Evolutionary conservation across 2,888 invertebrate species (phyloP).

Genomic region (Aphrophora alni): DNA sequence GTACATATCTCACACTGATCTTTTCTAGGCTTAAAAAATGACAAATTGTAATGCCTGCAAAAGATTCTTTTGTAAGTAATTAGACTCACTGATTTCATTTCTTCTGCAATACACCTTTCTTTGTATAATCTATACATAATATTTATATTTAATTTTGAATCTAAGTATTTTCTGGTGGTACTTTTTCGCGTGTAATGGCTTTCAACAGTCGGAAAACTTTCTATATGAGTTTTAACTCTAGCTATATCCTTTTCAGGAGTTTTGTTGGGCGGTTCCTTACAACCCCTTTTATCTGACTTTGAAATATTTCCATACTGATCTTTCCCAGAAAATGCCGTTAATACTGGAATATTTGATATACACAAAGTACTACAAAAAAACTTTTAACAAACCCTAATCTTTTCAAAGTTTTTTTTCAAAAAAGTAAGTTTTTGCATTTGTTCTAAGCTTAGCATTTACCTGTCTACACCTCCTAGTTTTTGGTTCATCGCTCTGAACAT

Average conservation of each 20-base stretch:
- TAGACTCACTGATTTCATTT: constrained; percentile 9
- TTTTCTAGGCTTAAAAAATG: constrained; percentile 15
- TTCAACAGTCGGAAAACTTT: constrained; percentile 16
- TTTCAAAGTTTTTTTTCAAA: background rate
- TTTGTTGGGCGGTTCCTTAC: constrained; percentile 19
- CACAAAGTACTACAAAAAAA: background rate
- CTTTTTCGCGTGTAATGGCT: constrained; percentile 6
- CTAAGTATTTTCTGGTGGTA: constrained; percentile 14
- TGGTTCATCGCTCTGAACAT: too few relatives aligned
- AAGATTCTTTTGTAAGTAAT: constrained; percentile 20
- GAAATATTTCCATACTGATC: constrained; percentile 24
- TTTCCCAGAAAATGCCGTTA: constrained; percentile 23
- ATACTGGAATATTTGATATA: constrained; percentile 20
- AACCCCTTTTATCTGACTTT: constrained; percentile 9
- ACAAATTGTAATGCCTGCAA: constrained; percentile 23
- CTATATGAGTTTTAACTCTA: constrained; percentile 2
- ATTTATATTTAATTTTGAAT: constrained; percentile 21
- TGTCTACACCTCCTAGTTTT: too few relatives aligned
- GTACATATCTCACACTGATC: constrained; percentile 19
- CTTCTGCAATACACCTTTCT: constrained; percentile 14
- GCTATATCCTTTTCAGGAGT: constrained; percentile 4
- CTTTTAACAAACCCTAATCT: constrained; percentile 4
- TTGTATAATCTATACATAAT: constrained; percentile 20
- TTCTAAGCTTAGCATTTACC: too few relatives aligned
- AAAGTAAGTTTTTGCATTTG: too few relatives aligned